Percentiles rank a stretch among this genome's conserved stretches.
phyloP scores from a whole-genome alignment of 2,888 invertebrate genomes.

The Dendrolimus pini region DNA sequence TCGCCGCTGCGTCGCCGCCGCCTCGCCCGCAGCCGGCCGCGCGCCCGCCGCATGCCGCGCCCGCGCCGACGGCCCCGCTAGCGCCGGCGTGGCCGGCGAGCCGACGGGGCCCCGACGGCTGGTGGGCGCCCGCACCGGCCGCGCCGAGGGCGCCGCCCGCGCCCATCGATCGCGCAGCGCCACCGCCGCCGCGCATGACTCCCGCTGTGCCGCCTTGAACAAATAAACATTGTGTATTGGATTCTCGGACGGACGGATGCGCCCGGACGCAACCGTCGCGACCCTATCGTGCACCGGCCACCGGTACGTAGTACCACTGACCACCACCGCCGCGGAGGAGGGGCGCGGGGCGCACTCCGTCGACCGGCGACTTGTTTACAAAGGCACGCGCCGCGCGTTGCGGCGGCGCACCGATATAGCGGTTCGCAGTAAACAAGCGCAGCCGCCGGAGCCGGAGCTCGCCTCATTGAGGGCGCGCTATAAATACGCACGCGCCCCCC shows the following conservation, averaged over 20 bases:
- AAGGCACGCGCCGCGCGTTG: slow-evolving; percentile 13
- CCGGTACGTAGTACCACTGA: slow-evolving; percentile 14
- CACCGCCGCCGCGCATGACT: slow-evolving; percentile 14
- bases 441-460: slow-evolving; percentile 15
- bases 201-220: slow-evolving; percentile 13
- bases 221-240: background rate
- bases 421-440: slow-evolving; percentile 24
- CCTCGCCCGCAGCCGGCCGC: slow-evolving; percentile 45
- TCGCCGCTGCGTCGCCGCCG: slow-evolving; percentile 40
- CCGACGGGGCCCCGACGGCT: slow-evolving; percentile 33
- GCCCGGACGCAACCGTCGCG: slow-evolving; percentile 5
- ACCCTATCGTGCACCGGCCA: slow-evolving; percentile 7
- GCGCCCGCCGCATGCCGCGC: slow-evolving; percentile 52
- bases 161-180: slow-evolving; percentile 6
- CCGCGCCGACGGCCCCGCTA: slow-evolving; percentile 44
- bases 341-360: slow-evolving; percentile 8
- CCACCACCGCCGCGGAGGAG: slow-evolving; percentile 6
- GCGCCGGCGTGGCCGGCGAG: slow-evolving; percentile 48
- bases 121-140: slow-evolving; percentile 24
- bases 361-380: slow-evolving; percentile 17
- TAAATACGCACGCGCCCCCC: slow-evolving; percentile 33
- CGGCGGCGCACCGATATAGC: slow-evolving; percentile 27
- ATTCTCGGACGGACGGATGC: slow-evolving; percentile 2
- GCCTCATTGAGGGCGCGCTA: slow-evolving; percentile 45
- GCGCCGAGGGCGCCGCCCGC: slow-evolving; percentile 11